A percentile compares a stretch with the other conserved stretches of the same genome.
phyloP scores from a whole-genome alignment of 2,888 invertebrate genomes.

The Chaetogeoica ovagalla region DNA sequence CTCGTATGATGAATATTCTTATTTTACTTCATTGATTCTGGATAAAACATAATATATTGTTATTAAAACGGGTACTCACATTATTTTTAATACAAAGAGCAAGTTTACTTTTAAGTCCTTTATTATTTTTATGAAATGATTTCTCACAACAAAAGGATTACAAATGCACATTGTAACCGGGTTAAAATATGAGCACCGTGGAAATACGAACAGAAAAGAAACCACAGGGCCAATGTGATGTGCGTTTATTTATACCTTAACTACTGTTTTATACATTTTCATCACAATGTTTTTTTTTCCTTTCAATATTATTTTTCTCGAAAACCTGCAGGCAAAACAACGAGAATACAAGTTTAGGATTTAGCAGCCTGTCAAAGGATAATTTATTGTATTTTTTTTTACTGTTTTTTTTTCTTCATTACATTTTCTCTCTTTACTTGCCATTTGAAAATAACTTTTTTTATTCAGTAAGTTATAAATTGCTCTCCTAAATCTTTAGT shows the following conservation, averaged over 20 bases:
- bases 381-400: slow-evolving; percentile 47
- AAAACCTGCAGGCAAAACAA: slow-evolving; percentile 44
- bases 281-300: slow-evolving; percentile 29
- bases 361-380: slow-evolving; percentile 45
- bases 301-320: slow-evolving; percentile 18
- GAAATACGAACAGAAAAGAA: slow-evolving; percentile 24
- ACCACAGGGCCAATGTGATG: not conserved
- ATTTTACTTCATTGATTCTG: not conserved
- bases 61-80: not conserved
- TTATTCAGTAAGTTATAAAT: slow-evolving; percentile 45
- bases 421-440: slow-evolving; percentile 33
- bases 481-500: not conserved
- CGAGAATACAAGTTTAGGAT: slow-evolving; percentile 43
- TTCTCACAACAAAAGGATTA: slow-evolving; percentile 30
- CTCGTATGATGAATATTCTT: not conserved
- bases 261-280: slow-evolving; percentile 27
- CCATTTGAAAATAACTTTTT: slow-evolving; percentile 29
- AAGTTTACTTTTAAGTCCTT: slow-evolving; percentile 14
- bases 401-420: slow-evolving; percentile 40
- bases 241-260: slow-evolving; percentile 19
- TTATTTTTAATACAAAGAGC: not conserved
- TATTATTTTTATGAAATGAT: slow-evolving; percentile 21
- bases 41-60: not conserved
- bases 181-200: slow-evolving; percentile 3
- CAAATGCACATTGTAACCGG: slow-evolving; percentile 9